Evolutionary conservation across 2,113 vertebrate genomes (phyloP).

Genomic region (Triplophysa rosa): DNA sequence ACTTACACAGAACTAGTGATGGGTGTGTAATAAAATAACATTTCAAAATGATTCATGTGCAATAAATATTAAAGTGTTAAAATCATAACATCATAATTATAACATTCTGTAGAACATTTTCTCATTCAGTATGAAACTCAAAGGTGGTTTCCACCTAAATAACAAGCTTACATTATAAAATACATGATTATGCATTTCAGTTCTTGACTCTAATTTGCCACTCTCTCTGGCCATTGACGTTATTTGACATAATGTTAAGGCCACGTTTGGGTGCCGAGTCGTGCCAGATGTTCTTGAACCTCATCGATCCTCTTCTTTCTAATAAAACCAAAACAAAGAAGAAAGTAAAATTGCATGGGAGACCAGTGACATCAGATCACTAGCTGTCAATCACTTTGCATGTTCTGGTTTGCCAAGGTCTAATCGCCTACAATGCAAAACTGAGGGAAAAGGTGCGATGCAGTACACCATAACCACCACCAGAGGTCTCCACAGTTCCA

Average conservation of each 20-base stretch:
- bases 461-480: neutral
- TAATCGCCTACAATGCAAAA: neutral
- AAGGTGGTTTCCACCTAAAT: too few relatives aligned
- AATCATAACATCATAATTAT: neutral
- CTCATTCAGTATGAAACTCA: too few relatives aligned
- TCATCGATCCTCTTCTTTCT: conserved; percentile 56
- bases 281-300: neutral
- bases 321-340: neutral
- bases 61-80: neutral
- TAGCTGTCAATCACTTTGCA: too few relatives aligned
- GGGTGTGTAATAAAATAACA: neutral
- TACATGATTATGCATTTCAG: too few relatives aligned
- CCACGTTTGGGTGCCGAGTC: neutral
- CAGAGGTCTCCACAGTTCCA: neutral
- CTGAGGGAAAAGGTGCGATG: too few relatives aligned
- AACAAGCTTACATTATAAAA: too few relatives aligned
- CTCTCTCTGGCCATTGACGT: too few relatives aligned
- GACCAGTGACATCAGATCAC: neutral
- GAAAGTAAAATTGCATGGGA: neutral
- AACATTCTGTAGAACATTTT: too few relatives aligned
- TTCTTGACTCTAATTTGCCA: too few relatives aligned
- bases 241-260: neutral
- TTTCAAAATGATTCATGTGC: neutral
- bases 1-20: neutral
- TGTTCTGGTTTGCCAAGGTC: neutral